phyloP scores from a whole-genome alignment of 2,113 vertebrate species.

The Cheirogaleus medius region DNA sequence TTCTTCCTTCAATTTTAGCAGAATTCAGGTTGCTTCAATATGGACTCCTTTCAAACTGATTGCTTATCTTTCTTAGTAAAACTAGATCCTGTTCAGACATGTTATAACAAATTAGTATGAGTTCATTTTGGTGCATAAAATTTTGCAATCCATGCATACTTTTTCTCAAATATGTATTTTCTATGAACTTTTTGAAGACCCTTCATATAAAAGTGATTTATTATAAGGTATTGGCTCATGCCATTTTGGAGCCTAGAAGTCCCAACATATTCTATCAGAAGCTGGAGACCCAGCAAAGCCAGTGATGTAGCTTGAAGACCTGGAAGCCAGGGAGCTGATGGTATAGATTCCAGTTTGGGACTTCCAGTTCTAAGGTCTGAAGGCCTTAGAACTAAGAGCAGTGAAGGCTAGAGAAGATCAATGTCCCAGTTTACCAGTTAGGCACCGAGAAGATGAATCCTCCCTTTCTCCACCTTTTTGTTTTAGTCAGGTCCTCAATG shows the following conservation, averaged over 20 bases:
- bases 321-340: neutral
- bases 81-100: too few relatives aligned
- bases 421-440: neutral
- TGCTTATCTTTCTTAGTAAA: too few relatives aligned
- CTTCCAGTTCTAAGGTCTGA: too few relatives aligned
- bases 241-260: neutral
- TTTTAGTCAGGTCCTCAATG: neutral
- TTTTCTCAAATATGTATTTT: too few relatives aligned
- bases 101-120: too few relatives aligned
- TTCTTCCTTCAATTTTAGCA: too few relatives aligned
- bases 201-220: neutral
- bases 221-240: neutral
- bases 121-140: too few relatives aligned
- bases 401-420: neutral
- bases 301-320: neutral
- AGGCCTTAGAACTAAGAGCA: neutral
- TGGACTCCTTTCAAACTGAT: too few relatives aligned
- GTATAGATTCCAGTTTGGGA: too few relatives aligned
- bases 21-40: too few relatives aligned
- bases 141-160: too few relatives aligned
- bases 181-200: too few relatives aligned
- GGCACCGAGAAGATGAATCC: neutral
- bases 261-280: neutral
- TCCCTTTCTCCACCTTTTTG: neutral
- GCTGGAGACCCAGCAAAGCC: neutral